Conservation (phyloP, 2,113 vertebrate species). For the Mixornis gularis region DNA sequence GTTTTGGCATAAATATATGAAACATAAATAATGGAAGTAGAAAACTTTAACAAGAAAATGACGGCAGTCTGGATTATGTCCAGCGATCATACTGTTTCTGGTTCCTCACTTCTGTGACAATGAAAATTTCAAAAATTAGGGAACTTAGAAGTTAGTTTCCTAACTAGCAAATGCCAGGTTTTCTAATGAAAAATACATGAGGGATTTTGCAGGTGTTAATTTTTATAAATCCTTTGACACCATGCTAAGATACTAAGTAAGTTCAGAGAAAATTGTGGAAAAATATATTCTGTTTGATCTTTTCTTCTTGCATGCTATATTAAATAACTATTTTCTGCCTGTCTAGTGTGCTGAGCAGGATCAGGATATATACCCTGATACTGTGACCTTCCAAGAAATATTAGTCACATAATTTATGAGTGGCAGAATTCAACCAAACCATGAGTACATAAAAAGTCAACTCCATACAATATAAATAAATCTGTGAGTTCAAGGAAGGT, state of each 20-base stretch:
- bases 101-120: background rate
- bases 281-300: background rate
- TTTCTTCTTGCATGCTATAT: background rate
- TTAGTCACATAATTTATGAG: background rate
- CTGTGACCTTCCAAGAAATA: background rate
- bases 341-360: background rate
- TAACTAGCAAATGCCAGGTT: background rate
- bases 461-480: background rate
- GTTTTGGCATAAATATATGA: background rate
- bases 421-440: background rate
- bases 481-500: background rate
- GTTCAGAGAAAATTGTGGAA: background rate
- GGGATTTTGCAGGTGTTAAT: background rate
- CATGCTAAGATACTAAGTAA: background rate
- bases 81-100: background rate
- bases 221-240: background rate
- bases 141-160: background rate
- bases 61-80: background rate
- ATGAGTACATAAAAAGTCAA: background rate
- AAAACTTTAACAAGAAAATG: background rate
- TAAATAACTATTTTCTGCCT: background rate
- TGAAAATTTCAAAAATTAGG: background rate
- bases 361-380: background rate
- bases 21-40: background rate
- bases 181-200: background rate